These are phyloP conservation scores for Synanthedon formicaeformis DNA, from an alignment of 2,888 invertebrate genomes.

Conservation along the genomic window DNA sequence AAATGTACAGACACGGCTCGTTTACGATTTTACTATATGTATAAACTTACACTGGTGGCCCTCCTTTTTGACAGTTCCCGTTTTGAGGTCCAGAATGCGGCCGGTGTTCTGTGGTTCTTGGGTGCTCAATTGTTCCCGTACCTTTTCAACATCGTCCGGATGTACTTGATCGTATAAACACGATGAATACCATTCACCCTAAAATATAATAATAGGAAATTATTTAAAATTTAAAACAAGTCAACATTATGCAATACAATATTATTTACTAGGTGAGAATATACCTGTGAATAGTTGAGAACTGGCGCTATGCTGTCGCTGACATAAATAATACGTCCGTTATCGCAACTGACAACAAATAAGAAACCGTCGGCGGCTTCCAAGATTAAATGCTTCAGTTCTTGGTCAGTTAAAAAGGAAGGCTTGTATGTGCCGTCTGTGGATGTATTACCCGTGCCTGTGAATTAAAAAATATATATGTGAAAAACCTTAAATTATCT, in stretches of 20 bases:
- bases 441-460: conserved; percentile 96
- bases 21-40: background rate
- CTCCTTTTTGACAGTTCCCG: conserved; percentile 98
- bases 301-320: conserved; percentile 99
- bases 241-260: background rate
- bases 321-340: conserved; percentile 96
- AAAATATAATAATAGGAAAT: conserved; percentile 7
- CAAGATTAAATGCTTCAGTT: conserved; percentile 96
- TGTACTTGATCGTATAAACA: conserved; percentile 97
- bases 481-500: background rate
- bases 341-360: conserved; percentile 94
- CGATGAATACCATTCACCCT: conserved; percentile 97
- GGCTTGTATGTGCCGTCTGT: conserved; percentile 98
- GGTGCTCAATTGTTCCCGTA: conserved; percentile 96
- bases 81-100: conserved; percentile 95
- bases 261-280: background rate
- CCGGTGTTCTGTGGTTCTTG: conserved; percentile 97
- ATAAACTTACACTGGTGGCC: conserved; percentile 94
- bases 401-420: conserved; percentile 98
- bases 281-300: conserved; percentile 91
- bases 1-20: background rate
- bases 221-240: background rate
- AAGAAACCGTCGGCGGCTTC: conserved; percentile 99
- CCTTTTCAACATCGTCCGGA: conserved; percentile 97
- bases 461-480: conserved; percentile 11